Evolutionary conservation across 1,140 invertebrate species (phyloP).

Genomic region (Steinernema khuongi): DNA sequence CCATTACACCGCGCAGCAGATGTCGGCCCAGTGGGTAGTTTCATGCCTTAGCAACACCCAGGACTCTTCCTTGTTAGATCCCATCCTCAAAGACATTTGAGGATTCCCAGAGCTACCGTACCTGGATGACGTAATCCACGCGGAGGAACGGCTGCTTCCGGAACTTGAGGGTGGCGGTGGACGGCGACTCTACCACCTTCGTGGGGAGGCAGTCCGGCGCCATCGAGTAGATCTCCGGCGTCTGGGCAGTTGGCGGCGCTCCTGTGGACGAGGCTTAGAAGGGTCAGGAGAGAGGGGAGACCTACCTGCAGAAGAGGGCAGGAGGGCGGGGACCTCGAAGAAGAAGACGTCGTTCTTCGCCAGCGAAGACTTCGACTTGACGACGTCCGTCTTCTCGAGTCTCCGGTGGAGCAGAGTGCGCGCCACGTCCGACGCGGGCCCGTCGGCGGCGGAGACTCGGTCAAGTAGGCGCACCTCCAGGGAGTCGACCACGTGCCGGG

Average conservation of each 20-base stretch:
- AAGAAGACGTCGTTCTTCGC: constrained; percentile 22
- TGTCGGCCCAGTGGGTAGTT: too few species aligned
- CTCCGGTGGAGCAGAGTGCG: not conserved
- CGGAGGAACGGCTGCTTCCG: constrained; percentile 33
- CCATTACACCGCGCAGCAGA: too few species aligned
- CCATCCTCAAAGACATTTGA: too few species aligned
- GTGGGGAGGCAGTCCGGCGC: not conserved
- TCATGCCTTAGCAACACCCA: too few species aligned
- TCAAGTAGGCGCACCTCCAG: not conserved
- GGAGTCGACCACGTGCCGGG: constrained; percentile 30
- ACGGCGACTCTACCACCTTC: constrained; percentile 18
- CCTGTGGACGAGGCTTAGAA: not conserved
- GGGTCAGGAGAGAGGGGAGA: constrained; percentile 4
- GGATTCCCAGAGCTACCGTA: not conserved
- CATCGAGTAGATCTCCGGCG: constrained; percentile 27
- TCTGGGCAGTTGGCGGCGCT: constrained; percentile 25
- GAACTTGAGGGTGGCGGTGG: constrained; percentile 36
- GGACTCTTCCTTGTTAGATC: too few species aligned
- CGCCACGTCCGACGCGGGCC: not conserved
- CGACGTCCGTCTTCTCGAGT: not conserved
- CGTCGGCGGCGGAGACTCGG: not conserved
- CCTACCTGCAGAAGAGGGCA: constrained; percentile 28
- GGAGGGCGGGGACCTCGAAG: constrained; percentile 28
- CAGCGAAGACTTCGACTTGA: constrained; percentile 10
- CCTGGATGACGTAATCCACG: constrained; percentile 36